A percentile compares a stretch with the other conserved stretches of the same genome.
Evolutionary conservation across 2,113 vertebrate genomes (phyloP).

Genomic region (Turdus rufiventris): DNA sequence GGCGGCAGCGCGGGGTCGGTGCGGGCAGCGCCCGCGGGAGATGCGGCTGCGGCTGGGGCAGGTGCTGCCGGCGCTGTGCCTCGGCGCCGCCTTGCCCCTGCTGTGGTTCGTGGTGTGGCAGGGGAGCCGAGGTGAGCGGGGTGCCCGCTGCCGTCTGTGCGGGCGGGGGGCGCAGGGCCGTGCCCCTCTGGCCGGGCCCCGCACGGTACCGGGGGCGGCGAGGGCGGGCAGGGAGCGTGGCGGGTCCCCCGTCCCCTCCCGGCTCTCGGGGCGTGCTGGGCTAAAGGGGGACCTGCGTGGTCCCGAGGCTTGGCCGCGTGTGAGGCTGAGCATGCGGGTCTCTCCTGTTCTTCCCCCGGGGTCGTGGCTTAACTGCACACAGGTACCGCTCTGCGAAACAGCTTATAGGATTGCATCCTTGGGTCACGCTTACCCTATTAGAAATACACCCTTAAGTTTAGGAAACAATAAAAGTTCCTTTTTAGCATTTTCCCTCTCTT

Average conservation of each 20-base stretch:
- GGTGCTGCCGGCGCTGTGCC: background rate
- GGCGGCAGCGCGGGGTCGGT: background rate
- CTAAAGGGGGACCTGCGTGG: accelerated
- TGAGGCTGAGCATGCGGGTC: accelerated
- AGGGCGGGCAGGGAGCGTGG: too few species aligned
- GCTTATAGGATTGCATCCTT: accelerated
- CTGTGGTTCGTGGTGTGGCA: background rate
- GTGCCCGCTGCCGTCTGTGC: background rate
- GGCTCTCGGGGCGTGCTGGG: too few species aligned
- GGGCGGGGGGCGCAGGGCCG: background rate
- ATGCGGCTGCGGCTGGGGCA: background rate
- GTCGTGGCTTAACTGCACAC: accelerated
- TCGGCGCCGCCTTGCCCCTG: background rate
- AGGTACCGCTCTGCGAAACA: accelerated
- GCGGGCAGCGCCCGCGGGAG: background rate
- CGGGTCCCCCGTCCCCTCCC: background rate
- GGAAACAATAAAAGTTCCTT: background rate
- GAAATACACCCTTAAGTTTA: background rate
- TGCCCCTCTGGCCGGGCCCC: background rate
- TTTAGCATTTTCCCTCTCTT: background rate
- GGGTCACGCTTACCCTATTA: too few species aligned
- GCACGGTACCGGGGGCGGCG: too few species aligned
- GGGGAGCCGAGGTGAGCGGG: background rate
- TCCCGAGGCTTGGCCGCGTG: background rate
- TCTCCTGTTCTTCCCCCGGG: too few species aligned